Conservation (phyloP, 2,797 vertebrate genomes). For the Tauraco hartlaubi region DNA sequence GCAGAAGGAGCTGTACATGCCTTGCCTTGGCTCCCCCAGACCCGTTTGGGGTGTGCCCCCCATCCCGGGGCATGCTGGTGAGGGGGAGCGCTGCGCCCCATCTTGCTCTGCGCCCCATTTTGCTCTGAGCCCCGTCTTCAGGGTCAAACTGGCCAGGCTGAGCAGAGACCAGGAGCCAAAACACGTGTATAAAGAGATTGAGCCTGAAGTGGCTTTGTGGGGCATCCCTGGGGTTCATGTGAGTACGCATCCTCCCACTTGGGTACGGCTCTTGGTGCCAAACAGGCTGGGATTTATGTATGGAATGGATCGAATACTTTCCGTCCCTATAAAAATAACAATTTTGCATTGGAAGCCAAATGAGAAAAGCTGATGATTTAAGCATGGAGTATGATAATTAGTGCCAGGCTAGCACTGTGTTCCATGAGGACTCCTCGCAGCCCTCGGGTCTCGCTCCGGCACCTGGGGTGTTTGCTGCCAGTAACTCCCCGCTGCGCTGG, state of each 20-base stretch:
- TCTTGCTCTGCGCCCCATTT: too few species aligned
- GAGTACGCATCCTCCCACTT: neutral
- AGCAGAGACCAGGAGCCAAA: too few species aligned
- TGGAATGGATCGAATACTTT: neutral
- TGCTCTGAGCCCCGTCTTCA: too few species aligned
- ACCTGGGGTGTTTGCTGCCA: neutral
- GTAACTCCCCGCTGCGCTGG: too few species aligned
- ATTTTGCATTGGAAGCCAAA: neutral
- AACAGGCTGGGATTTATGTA: neutral
- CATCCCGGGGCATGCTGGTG: too few species aligned
- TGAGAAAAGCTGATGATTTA: neutral
- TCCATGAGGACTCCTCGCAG: neutral
- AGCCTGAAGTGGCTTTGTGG: neutral
- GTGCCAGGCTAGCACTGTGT: neutral
- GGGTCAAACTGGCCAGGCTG: too few species aligned
- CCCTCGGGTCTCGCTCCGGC: neutral
- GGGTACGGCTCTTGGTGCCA: neutral
- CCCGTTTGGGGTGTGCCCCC: neutral
- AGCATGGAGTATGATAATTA: neutral
- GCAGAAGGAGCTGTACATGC: neutral
- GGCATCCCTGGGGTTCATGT: too few species aligned
- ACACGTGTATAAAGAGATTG: neutral
- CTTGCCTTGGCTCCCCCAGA: neutral
- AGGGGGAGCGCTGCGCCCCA: too few species aligned
- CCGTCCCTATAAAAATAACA: neutral